Base-by-base conservation (phyloP, 2,113 vertebrate species). In the Butorides virescens region DNA sequence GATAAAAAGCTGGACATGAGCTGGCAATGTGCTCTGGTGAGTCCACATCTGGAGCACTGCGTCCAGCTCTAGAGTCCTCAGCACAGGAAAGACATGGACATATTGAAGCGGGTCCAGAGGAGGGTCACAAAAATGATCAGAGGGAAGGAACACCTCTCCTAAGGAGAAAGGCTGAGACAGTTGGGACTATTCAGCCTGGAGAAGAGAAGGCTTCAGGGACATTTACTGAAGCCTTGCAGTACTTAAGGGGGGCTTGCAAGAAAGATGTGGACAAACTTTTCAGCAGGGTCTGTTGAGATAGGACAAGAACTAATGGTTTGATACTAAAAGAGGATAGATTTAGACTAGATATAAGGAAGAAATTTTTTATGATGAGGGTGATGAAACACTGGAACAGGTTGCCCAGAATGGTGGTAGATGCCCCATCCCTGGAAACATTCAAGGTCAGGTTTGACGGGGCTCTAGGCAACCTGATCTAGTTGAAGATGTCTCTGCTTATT, bases 11-110 rank as follows among this genome's bases (percentile, higher is more conserved):
- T 56, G 32, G 11, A 36, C 12, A 17, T 50, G 66, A 46, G 21
- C 7, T 1, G 1, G 4, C 39, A 79, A 10, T 19, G 15, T 79
- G 11, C 47, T 53, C 49, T 53, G 2, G 5, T 42, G 44, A 37
- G 15, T 61, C 2, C 10, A 9, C 13, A 11, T 7, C 49, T 46
- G n/a, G 1, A 66, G 5, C 1, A 3, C 36, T 88, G 18, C 4
- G 2, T 55, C 10, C n/a, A n/a, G 7, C 13, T 44, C 59, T 47
- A 10, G 44, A 3, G 42, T 5, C 10, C 30, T 11, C 36, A 58
- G 21, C 4, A 19, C 4, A 29, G 5, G 25, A 59, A 34, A 14
- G 11, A 34, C 7, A 21, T 12, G 13, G 20, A 47, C 3, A 13
- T 50, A 7, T 7, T n/a, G 30, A 30, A 74, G 8, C 1, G 17